Conservation (phyloP, 1,140 invertebrate genomes). For the Drosophila ficusphila region DNA sequence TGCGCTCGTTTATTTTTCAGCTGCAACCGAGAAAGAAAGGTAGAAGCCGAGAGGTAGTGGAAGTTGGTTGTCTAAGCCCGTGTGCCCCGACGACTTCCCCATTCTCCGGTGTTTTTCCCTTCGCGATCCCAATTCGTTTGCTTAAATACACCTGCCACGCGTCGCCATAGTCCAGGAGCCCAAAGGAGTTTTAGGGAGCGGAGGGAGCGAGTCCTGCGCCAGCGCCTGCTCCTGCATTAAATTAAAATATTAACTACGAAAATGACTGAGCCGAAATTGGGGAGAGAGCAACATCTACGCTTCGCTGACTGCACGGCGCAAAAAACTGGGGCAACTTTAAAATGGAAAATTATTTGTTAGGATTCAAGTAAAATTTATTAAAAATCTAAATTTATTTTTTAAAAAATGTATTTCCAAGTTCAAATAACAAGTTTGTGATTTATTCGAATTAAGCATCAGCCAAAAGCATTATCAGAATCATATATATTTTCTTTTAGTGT, state of each 20-base stretch:
- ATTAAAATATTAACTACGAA: constrained; percentile 84
- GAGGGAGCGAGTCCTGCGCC: constrained; percentile 48
- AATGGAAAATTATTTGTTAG: neutral
- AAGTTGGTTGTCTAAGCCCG: constrained; percentile 64
- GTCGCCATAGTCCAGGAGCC: constrained; percentile 43
- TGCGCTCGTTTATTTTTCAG: constrained; percentile 67
- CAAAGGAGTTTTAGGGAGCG: neutral
- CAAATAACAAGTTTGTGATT: too few species aligned
- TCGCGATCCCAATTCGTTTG: constrained; percentile 37
- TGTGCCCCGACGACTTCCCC: constrained; percentile 41
- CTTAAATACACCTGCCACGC: constrained; percentile 83
- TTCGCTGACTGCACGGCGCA: constrained; percentile 17
- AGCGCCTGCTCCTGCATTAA: constrained; percentile 78
- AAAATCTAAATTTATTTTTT: too few species aligned
- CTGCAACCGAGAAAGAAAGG: constrained; percentile 42
- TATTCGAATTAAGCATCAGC: neutral
- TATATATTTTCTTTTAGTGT: neutral
- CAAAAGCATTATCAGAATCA: neutral
- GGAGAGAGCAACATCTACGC: constrained; percentile 29
- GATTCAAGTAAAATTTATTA: too few species aligned
- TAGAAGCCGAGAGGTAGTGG: constrained; percentile 8
- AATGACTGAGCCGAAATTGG: constrained; percentile 43
- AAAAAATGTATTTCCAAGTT: too few species aligned
- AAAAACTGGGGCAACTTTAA: neutral
- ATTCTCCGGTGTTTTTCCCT: constrained; percentile 16